Evolutionary conservation across 2,113 vertebrate genomes (phyloP).

Genomic region (Gopherus evgoodei): DNA sequence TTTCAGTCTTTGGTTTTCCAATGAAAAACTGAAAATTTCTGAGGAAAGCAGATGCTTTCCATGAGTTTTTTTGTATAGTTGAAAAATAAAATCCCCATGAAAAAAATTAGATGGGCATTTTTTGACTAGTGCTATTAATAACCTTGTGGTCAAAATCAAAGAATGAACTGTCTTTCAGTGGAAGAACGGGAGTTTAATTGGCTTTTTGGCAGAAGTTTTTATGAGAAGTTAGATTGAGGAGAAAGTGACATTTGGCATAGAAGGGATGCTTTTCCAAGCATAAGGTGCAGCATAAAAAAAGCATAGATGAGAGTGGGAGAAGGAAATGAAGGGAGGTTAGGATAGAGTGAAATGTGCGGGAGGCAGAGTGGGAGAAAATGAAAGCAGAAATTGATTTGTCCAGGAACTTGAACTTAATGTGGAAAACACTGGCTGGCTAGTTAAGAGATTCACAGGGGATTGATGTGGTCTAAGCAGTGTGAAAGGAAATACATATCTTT

Average conservation of each 20-base stretch:
- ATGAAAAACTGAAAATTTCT: background rate
- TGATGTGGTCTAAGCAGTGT: background rate
- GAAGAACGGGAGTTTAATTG: background rate
- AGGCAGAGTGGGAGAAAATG: background rate
- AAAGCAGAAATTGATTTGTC: background rate
- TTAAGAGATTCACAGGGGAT: background rate
- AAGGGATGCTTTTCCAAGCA: background rate
- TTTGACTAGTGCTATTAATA: background rate
- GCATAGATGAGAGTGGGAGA: background rate
- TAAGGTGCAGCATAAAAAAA: background rate
- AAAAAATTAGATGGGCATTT: background rate
- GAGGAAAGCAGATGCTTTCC: background rate
- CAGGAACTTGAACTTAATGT: background rate
- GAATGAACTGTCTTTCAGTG: background rate
- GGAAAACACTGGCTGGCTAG: background rate
- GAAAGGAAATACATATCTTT: background rate
- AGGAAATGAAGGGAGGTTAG: background rate
- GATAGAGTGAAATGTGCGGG: background rate
- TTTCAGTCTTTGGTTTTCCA: background rate
- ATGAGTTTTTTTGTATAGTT: background rate
- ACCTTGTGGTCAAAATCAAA: background rate
- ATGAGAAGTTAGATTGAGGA: background rate
- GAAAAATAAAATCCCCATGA: background rate
- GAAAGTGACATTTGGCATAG: background rate
- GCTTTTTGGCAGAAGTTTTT: background rate